phyloP scores from a whole-genome alignment of 1,140 invertebrate species.

The Palaemon carinicauda region DNA sequence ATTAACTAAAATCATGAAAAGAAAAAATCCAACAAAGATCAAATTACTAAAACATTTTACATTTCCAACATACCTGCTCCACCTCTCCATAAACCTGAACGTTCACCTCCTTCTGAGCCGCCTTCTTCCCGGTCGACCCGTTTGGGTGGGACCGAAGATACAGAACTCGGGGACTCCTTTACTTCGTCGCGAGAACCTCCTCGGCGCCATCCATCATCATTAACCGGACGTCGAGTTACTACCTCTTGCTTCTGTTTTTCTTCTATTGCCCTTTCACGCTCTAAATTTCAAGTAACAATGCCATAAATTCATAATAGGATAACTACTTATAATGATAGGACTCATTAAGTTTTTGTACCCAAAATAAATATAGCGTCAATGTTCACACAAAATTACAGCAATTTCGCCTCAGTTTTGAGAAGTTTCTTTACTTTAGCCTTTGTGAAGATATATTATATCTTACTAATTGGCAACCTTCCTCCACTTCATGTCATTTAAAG shows the following conservation, averaged over 20 bases:
- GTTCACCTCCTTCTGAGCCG: not conserved
- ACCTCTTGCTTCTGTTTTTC: conserved; percentile 7
- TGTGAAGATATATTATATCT: no score
- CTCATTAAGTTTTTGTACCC: no score
- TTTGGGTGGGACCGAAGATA: not conserved
- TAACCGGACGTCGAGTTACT: not conserved
- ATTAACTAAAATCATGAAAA: no score
- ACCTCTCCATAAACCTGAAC: conserved; percentile 36
- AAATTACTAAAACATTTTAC: no score
- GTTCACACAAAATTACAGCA: no score
- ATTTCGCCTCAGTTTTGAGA: no score
- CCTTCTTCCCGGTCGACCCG: not conserved
- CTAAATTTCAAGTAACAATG: not conserved
- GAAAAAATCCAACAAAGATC: no score
- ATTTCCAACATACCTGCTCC: not conserved
- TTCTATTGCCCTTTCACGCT: conserved; percentile 25
- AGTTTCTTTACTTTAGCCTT: no score
- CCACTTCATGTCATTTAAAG: no score
- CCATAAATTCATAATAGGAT: not conserved
- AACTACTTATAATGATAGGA: no score
- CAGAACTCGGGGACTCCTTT: not conserved
- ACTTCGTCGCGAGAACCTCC: not conserved
- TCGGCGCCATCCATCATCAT: not conserved
- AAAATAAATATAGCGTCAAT: no score
- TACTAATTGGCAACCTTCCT: no score